Evolutionary conservation across 2,888 invertebrate genomes (phyloP).

Genomic region (Myopa testacea): DNA sequence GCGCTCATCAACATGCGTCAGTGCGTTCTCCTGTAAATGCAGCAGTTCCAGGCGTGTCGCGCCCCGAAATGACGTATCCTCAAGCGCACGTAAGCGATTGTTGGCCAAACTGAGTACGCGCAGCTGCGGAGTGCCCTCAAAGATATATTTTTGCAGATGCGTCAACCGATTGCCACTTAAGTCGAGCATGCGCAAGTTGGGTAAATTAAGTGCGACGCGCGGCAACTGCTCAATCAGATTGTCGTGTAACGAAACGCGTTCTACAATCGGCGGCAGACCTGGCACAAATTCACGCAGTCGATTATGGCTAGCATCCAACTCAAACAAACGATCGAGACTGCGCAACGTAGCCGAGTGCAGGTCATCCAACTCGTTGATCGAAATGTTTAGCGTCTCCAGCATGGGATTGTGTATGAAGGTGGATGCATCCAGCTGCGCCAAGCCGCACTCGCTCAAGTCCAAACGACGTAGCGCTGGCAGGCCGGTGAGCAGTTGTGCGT

Average conservation of each 20-base stretch:
- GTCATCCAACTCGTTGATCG: constrained; percentile 77
- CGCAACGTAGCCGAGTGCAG: constrained; percentile 83
- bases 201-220: constrained; percentile 75
- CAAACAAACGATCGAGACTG: constrained; percentile 80
- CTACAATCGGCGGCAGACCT: constrained; percentile 81
- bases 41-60: constrained; percentile 78
- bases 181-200: constrained; percentile 79
- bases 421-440: constrained; percentile 78
- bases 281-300: constrained; percentile 80
- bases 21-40: constrained; percentile 80
- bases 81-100: constrained; percentile 79
- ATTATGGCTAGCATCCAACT: constrained; percentile 82
- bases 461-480: constrained; percentile 81
- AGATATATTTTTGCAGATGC: constrained; percentile 74
- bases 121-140: constrained; percentile 77
- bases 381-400: constrained; percentile 84
- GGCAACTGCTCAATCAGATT: constrained; percentile 80
- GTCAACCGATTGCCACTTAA: constrained; percentile 81
- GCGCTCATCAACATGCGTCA: constrained; percentile 75
- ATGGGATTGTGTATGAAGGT: constrained; percentile 79
- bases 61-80: constrained; percentile 78
- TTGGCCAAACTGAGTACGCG: constrained; percentile 78
- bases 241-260: constrained; percentile 78
- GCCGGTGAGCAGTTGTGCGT: constrained; percentile 79
- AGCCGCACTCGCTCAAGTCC: constrained; percentile 81